These are phyloP conservation scores for Stichopus chloronotus DNA, from an alignment of 35 echinoderm and acorn worm genomes.

Conservation along the genomic window DNA sequence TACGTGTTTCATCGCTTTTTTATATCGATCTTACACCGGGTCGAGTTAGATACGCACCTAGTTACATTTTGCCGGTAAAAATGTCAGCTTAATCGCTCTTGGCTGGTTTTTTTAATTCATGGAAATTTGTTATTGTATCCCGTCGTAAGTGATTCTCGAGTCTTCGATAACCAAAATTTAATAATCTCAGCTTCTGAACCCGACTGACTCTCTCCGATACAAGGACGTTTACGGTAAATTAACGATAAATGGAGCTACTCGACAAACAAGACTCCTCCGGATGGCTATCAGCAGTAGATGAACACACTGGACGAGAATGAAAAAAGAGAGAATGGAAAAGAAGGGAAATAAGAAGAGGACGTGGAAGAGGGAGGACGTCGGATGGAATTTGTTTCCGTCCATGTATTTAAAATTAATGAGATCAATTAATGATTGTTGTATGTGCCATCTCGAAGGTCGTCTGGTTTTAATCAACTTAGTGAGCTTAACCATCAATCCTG, in stretches of 20 bases:
- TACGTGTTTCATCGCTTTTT: too few relatives aligned
- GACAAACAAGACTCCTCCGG: neutral
- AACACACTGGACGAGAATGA: neutral
- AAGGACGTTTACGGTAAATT: constrained; percentile 34
- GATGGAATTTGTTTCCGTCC: too few relatives aligned
- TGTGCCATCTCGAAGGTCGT: neutral
- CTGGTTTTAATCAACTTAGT: neutral
- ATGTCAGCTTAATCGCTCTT: too few relatives aligned
- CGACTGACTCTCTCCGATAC: constrained; percentile 2
- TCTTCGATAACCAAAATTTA: neutral
- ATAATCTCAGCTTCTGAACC: neutral
- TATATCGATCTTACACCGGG: too few relatives aligned
- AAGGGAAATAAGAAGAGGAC: too few relatives aligned
- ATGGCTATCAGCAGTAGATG: neutral
- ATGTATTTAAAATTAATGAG: neutral
- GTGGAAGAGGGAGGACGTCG: too few relatives aligned
- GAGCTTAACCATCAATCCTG: too few relatives aligned
- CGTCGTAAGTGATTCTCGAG: neutral
- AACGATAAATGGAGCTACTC: neutral
- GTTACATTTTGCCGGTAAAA: too few relatives aligned
- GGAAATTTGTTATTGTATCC: neutral
- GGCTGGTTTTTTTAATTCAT: neutral
- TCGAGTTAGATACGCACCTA: too few relatives aligned
- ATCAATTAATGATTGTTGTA: neutral
- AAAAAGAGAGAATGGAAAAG: too few relatives aligned